phyloP scores from a whole-genome alignment of 2,113 vertebrate genomes.

The Collichthys lucidus region DNA sequence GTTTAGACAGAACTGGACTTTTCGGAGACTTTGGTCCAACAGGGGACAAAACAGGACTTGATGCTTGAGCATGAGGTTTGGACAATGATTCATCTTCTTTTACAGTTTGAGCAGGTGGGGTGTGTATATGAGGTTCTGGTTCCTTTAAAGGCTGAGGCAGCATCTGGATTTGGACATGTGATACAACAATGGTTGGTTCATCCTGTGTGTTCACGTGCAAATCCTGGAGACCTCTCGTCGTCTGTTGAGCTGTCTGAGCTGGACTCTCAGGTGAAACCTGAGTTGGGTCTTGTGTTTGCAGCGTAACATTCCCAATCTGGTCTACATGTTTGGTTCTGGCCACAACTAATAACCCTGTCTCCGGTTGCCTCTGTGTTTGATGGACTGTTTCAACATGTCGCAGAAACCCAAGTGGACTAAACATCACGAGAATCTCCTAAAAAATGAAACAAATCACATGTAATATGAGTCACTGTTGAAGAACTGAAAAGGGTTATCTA shows the following conservation, averaged over 20 bases:
- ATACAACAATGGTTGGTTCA: neutral
- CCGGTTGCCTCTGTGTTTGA: constrained; percentile 24
- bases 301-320: constrained; percentile 30
- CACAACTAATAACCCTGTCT: constrained; percentile 45
- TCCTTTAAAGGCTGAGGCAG: neutral
- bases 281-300: constrained; percentile 21
- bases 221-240: neutral
- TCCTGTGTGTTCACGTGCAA: neutral
- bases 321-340: constrained; percentile 58
- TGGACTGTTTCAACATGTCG: neutral
- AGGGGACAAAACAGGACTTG: neutral
- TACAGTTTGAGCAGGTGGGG: constrained; percentile 24
- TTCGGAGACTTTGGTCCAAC: neutral
- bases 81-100: constrained; percentile 12
- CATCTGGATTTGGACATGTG: constrained; percentile 1
- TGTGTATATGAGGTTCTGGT: neutral
- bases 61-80: neutral
- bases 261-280: constrained; percentile 7
- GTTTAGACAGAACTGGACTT: constrained; percentile 8
- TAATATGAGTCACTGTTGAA: neutral
- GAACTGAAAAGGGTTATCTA: neutral
- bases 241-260: neutral
- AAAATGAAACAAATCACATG: neutral
- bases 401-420: constrained; percentile 30
- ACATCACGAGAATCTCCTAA: constrained; percentile 55